These are phyloP conservation scores for Pangasius sanitwongsei DNA, from an alignment of 2,797 vertebrate genomes.

Conservation along the genomic window DNA sequence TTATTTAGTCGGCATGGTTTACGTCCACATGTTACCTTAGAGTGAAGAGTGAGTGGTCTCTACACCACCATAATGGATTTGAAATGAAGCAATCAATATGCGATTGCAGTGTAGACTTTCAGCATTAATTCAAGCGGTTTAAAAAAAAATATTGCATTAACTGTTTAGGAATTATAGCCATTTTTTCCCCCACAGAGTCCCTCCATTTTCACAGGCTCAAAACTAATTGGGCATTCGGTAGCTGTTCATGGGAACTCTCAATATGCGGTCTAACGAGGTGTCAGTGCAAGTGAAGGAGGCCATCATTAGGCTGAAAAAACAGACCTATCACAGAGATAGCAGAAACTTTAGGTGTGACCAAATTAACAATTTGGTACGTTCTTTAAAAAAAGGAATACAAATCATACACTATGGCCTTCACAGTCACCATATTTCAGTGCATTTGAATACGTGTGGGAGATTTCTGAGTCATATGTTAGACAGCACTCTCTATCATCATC, in stretches of 20 bases:
- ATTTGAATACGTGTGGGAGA: not conserved
- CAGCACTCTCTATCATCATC: not conserved
- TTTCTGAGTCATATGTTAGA: not conserved
- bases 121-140: not conserved
- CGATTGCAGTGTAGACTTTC: not conserved
- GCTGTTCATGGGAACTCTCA: not conserved
- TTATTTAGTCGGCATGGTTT: not conserved
- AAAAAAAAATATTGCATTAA: too few relatives aligned
- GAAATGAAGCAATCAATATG: not conserved
- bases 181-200: too few relatives aligned
- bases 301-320: not conserved
- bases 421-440: not conserved
- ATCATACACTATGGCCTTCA: not conserved
- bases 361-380: not conserved
- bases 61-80: not conserved
- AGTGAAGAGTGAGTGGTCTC: not conserved
- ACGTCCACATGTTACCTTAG: not conserved
- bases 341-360: not conserved
- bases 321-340: not conserved
- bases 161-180: too few relatives aligned
- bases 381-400: not conserved
- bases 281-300: too few relatives aligned
- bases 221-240: too few relatives aligned
- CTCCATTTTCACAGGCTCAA: too few relatives aligned
- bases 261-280: not conserved